Base-by-base conservation (phyloP, 2,797 vertebrate genomes). In the Eurystomus glaucurus region DNA sequence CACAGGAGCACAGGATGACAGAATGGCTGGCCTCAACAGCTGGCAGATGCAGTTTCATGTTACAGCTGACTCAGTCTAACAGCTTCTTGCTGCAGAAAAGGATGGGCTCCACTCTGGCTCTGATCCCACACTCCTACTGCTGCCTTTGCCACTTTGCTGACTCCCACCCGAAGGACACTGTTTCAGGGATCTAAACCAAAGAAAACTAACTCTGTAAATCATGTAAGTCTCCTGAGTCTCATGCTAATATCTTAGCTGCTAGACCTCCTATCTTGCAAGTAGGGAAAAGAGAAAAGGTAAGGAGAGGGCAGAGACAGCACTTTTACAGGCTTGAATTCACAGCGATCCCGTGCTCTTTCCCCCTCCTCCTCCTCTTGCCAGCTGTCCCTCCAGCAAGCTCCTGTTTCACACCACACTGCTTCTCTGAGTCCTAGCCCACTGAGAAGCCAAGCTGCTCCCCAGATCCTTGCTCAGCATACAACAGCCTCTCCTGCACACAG, bases 21-120 rank as follows among this genome's bases (percentile, higher is more conserved):
- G 45, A 62, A 29, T 0, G 1, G 16, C 29, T 50, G 46, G 10
- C 14, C 83, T 31, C 37, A 37, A 10, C 0, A 0, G 21, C 61
- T 43, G 65, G 50, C 26, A 79, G 72, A 20, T 60, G 54, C 41
- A 39, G 8, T 16, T 35, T 12, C 10, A 10, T 8, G 16, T 46
- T 17, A 55, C 31, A 41, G 21, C 41, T 41, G 41, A 46, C 33
- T 60, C 68, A 43, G 39, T 41, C 51, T 9, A 41, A 60, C 14
- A 45, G 35, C 52, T 29, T 76, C 52, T 8, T 51, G 58, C 79
- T 37, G 14, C 5, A 39, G 33, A 58, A 1, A 5, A 13, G 41
- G 55, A 64, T 0, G 2, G 26, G 48, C 16, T 64, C 45, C 31
- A 58, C 35, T 52, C 50, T 1, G 3, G 66, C 62, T 65, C 72